phyloP scores from a whole-genome alignment of 2,888 invertebrate genomes.

The Rotaria macrura region DNA sequence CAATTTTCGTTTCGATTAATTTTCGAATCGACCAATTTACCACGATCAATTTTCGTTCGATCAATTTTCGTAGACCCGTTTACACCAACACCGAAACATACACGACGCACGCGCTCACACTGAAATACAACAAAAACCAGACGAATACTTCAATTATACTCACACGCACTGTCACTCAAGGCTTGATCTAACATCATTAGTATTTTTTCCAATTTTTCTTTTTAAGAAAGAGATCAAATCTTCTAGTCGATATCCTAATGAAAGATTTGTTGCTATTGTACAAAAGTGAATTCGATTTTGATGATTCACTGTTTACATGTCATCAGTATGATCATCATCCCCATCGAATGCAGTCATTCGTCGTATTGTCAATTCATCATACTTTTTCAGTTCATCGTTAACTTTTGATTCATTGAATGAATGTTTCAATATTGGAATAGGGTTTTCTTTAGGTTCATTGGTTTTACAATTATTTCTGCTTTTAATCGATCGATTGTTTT shows the following conservation, averaged over 20 bases:
- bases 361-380: not conserved
- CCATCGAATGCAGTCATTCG: not conserved
- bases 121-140: no score
- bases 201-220: not conserved
- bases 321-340: no score
- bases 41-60: no score
- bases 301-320: not conserved
- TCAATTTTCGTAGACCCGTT: no score
- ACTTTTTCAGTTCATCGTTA: not conserved
- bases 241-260: not conserved
- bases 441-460: not conserved
- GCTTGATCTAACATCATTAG: not conserved
- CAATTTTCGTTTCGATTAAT: no score
- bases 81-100: no score
- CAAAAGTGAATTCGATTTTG: not conserved
- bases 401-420: not conserved
- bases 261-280: not conserved
- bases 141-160: no score
- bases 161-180: no score
- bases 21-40: no score
- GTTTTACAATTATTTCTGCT: not conserved
- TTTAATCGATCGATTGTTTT: not conserved
- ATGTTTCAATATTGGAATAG: not conserved
- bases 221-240: not conserved
- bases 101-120: no score